Conservation (phyloP, 2,113 vertebrate genomes). For the Lampris incognitus region DNA sequence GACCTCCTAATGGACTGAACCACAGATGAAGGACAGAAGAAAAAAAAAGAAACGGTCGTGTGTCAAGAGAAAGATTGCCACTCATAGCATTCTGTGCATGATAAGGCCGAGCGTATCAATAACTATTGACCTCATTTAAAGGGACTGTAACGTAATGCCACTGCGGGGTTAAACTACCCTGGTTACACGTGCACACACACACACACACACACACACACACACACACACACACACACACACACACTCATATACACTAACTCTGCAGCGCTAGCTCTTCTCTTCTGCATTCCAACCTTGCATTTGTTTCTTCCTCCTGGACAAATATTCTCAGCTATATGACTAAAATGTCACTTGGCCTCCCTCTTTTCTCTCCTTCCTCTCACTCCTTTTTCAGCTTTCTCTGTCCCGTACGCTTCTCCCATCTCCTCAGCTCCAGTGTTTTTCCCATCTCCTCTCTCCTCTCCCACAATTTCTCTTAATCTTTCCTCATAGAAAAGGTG, state of each 20-base stretch:
- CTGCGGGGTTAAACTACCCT: background rate
- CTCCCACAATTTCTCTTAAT: background rate
- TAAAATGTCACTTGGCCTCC: background rate
- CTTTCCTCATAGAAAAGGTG: background rate
- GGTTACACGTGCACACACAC: background rate
- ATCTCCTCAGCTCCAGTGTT: background rate
- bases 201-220: conserved; percentile 26
- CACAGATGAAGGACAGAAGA: too few relatives aligned
- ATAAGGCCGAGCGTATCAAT: background rate
- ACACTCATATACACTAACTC: background rate
- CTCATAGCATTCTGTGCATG: background rate
- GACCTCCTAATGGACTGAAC: too few relatives aligned
- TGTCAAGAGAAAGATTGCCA: background rate
- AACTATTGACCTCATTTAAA: too few relatives aligned
- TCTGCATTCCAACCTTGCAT: conserved; percentile 23
- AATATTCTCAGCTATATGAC: too few relatives aligned
- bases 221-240: conserved; percentile 13
- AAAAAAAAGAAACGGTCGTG: too few relatives aligned
- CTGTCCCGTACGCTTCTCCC: background rate
- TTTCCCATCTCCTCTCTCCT: background rate
- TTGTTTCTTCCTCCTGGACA: conserved; percentile 6
- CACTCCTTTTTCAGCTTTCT: background rate
- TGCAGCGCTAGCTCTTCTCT: background rate
- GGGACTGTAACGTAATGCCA: too few relatives aligned
- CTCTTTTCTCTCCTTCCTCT: background rate